phyloP scores from a whole-genome alignment of 2,113 vertebrate genomes.

The Nibea coibor region DNA sequence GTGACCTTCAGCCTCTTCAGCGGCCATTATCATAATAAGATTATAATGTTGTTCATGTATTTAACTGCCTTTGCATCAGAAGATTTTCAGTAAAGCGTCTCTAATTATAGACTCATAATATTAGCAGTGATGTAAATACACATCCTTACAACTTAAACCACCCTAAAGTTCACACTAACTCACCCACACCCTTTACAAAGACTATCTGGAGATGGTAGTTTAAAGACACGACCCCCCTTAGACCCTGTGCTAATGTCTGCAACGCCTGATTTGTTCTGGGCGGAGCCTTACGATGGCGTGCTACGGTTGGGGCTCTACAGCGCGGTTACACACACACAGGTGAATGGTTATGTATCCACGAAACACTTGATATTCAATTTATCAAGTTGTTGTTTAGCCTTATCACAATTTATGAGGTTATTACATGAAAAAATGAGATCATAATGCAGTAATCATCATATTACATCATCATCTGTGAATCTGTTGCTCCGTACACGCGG shows the following conservation, averaged over 20 bases:
- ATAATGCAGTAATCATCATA: neutral
- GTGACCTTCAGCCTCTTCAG: slow-evolving; percentile 2
- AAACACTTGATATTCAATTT: neutral
- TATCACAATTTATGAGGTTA: neutral
- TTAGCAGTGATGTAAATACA: too few species aligned
- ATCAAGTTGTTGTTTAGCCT: neutral
- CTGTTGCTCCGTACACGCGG: neutral
- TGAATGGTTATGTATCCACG: neutral
- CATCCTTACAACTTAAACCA: too few species aligned
- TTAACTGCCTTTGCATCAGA: neutral
- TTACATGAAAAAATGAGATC: neutral
- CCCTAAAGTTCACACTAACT: too few species aligned
- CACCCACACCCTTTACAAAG: too few species aligned
- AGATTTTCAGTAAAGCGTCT: too few species aligned
- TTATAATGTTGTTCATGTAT: neutral
- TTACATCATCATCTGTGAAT: neutral
- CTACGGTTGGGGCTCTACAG: too few species aligned
- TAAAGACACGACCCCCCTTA: too few species aligned
- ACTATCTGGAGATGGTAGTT: too few species aligned
- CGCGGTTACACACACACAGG: neutral
- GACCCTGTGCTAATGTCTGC: too few species aligned
- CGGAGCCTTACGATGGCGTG: too few species aligned
- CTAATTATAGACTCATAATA: too few species aligned
- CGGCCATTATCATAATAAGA: neutral
- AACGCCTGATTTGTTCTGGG: too few species aligned